Conservation (phyloP, 1,140 invertebrate species). For the Heliconius melpomene region DNA sequence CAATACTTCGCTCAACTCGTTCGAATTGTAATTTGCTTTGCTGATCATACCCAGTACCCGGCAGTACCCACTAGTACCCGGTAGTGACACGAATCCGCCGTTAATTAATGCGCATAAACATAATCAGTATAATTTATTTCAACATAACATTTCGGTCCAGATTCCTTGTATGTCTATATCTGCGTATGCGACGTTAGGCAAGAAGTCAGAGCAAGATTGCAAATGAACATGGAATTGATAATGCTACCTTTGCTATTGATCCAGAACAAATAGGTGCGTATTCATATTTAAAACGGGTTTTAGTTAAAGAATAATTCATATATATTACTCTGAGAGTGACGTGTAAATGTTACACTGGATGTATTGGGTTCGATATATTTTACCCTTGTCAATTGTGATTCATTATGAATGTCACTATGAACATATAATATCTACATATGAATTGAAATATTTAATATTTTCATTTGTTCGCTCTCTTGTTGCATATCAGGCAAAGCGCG, state of each 20-base stretch:
- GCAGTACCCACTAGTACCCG: not conserved
- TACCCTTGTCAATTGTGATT: not conserved
- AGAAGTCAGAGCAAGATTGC: conserved; percentile 43
- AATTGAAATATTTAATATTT: no score
- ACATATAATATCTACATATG: no score
- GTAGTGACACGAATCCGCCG: conserved; percentile 37
- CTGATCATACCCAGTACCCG: conserved; percentile 38
- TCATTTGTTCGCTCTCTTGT: no score
- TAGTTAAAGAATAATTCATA: conserved; percentile 19
- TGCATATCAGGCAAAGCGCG: no score
- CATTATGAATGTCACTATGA: not conserved
- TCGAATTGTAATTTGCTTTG: conserved; percentile 38
- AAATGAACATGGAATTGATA: conserved; percentile 38
- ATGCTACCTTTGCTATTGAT: conserved; percentile 28
- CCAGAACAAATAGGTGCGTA: conserved; percentile 23
- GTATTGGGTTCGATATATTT: not conserved
- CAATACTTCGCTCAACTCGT: conserved; percentile 30
- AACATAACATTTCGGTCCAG: conserved; percentile 30
- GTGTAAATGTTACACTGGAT: conserved; percentile 2
- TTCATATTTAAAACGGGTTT: conserved; percentile 32
- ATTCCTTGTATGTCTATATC: conserved; percentile 39
- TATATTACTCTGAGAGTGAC: not conserved
- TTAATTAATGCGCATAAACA: conserved; percentile 42
- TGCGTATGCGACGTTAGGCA: conserved; percentile 42
- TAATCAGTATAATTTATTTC: conserved; percentile 40